Conservation (phyloP, 2,888 invertebrate genomes). For the Phalangium opilio region DNA sequence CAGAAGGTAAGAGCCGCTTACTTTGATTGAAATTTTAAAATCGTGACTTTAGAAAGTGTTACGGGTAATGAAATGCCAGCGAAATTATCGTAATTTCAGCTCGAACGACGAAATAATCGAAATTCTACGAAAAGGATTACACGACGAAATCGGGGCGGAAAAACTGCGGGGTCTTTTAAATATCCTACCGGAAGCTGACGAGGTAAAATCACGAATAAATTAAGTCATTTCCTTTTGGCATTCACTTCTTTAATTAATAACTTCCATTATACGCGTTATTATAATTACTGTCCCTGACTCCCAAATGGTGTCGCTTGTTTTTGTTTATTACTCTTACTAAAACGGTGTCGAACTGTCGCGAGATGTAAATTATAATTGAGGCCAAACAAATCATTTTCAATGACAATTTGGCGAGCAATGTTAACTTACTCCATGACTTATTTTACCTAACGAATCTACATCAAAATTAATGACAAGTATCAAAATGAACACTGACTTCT, state of each 20-base stretch:
- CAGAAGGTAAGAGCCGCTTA: conserved; percentile 46
- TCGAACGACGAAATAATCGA: conserved; percentile 77
- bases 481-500: too few relatives aligned
- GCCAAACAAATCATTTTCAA: too few relatives aligned
- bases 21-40: conserved; percentile 3
- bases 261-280: too few relatives aligned
- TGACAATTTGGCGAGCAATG: too few relatives aligned
- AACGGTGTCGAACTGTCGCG: too few relatives aligned
- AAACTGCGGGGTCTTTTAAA: conserved; percentile 77
- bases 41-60: background rate
- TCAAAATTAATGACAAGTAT: too few relatives aligned
- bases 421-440: too few relatives aligned
- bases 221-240: background rate
- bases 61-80: conserved; percentile 1
- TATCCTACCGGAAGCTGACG: conserved; percentile 81
- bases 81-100: conserved; percentile 35
- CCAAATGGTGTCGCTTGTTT: too few relatives aligned
- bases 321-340: too few relatives aligned
- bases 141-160: conserved; percentile 78
- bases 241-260: background rate
- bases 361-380: too few relatives aligned
- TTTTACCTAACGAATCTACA: too few relatives aligned
- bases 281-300: too few relatives aligned
- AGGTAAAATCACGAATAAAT: conserved; percentile 38
- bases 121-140: conserved; percentile 64